These are phyloP conservation scores for Oryzias celebensis DNA, from an alignment of 2,113 vertebrate species.

Conservation along the genomic window DNA sequence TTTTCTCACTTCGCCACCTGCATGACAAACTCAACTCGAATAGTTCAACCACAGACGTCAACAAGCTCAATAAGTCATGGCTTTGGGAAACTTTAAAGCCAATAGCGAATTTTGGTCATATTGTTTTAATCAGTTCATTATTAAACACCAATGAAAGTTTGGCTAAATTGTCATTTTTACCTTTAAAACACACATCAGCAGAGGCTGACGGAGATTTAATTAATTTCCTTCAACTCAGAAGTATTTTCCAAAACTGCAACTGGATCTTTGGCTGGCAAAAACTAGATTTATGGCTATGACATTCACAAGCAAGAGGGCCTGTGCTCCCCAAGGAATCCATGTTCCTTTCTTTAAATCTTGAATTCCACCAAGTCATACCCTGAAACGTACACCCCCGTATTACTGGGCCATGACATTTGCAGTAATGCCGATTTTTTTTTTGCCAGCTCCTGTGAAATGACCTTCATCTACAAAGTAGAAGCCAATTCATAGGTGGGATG, in stretches of 20 bases:
- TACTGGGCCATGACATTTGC: slow-evolving; percentile 46
- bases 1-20: slow-evolving; percentile 13
- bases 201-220: slow-evolving; percentile 6
- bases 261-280: slow-evolving; percentile 29
- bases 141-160: slow-evolving; percentile 2
- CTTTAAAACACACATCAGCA: slow-evolving; percentile 6
- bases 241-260: slow-evolving; percentile 37
- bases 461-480: slow-evolving; percentile 41
- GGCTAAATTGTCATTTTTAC: slow-evolving; percentile 13
- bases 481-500: slow-evolving; percentile 33
- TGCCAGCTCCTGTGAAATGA: slow-evolving; percentile 42
- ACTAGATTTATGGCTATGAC: slow-evolving; percentile 57
- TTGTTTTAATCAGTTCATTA: not conserved
- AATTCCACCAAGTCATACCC: slow-evolving; percentile 45
- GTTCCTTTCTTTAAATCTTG: slow-evolving; percentile 44
- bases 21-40: slow-evolving; percentile 21
- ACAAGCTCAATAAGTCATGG: slow-evolving; percentile 7
- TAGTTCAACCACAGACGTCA: slow-evolving; percentile 2
- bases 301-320: slow-evolving; percentile 46
- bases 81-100: not conserved
- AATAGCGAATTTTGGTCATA: slow-evolving; percentile 8
- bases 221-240: slow-evolving; percentile 30
- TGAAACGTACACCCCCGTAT: slow-evolving; percentile 54
- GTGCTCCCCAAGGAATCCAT: slow-evolving; percentile 32
- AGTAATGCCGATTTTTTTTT: slow-evolving; percentile 36